A percentile compares a stretch with the other conserved stretches of the same genome.
phyloP scores from a whole-genome alignment of 2,888 invertebrate species.

The Artemia sinica region DNA sequence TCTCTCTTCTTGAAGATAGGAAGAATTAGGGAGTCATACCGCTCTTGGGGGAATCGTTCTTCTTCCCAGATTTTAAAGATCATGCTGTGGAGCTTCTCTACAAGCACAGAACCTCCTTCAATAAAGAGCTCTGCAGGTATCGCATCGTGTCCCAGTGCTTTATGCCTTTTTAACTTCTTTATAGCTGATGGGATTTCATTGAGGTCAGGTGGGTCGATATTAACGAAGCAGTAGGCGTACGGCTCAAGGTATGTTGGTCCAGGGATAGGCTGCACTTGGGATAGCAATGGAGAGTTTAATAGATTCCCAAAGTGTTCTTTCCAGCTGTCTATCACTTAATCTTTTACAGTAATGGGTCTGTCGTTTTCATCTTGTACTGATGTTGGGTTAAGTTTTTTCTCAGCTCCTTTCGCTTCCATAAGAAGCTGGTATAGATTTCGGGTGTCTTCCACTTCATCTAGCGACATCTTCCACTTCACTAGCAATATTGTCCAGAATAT shows the following conservation, averaged over 20 bases:
- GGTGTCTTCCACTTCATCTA: background rate
- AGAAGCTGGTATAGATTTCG: background rate
- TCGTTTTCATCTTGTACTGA: conserved; percentile 9
- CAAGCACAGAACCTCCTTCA: background rate
- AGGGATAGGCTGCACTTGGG: background rate
- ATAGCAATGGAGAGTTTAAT: background rate
- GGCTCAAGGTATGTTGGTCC: background rate
- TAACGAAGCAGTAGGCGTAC: background rate
- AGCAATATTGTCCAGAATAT: background rate
- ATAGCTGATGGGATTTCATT: background rate
- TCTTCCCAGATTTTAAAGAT: conserved; percentile 1
- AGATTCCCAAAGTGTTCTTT: conserved; percentile 5
- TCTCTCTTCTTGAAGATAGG: too few species aligned
- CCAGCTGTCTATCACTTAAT: background rate
- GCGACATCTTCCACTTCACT: background rate
- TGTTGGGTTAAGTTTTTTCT: background rate
- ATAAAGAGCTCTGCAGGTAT: conserved; percentile 2
- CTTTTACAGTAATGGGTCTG: background rate
- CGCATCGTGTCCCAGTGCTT: background rate
- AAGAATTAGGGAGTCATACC: too few species aligned
- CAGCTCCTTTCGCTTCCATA: conserved; percentile 4
- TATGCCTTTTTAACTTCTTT: conserved; percentile 1
- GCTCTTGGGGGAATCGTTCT: too few species aligned
- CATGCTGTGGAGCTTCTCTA: conserved; percentile 1
- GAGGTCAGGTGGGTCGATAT: conserved; percentile 10